phyloP scores from a whole-genome alignment of 2,888 invertebrate species.

The Abscondita cerata region DNA sequence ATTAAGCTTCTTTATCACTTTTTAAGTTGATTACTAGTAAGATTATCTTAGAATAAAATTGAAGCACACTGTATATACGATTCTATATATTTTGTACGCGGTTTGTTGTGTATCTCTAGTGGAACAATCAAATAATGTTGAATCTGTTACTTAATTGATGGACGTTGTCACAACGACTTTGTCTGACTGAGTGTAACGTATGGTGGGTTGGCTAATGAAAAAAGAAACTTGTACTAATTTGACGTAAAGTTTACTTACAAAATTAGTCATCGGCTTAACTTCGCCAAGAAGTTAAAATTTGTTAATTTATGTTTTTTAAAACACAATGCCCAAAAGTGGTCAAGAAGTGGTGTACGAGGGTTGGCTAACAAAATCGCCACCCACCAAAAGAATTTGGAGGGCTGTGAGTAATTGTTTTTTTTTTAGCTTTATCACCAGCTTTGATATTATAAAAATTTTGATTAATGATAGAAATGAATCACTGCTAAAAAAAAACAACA shows the following conservation, averaged over 20 bases:
- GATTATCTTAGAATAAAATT: too few species aligned
- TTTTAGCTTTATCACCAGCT: constrained; percentile 19
- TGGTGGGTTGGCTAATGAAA: constrained; percentile 29
- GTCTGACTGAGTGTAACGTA: constrained; percentile 18
- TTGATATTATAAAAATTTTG: constrained; percentile 27
- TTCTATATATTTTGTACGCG: too few species aligned
- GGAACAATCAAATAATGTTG: too few species aligned
- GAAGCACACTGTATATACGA: too few species aligned
- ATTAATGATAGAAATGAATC: constrained; percentile 21
- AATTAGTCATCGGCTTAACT: constrained; percentile 26
- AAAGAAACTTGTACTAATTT: constrained; percentile 20
- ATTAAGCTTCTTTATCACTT: too few species aligned
- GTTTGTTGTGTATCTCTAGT: too few species aligned
- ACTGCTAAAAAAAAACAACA: constrained; percentile 1
- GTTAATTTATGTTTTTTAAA: constrained; percentile 17
- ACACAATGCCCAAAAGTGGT: constrained; percentile 59
- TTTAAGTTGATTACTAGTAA: too few species aligned
- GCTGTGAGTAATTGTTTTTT: constrained; percentile 73
- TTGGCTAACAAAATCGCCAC: constrained; percentile 96
- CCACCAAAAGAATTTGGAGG: constrained; percentile 89
- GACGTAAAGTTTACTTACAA: constrained; percentile 23
- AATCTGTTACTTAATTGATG: too few species aligned
- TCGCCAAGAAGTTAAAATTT: neutral
- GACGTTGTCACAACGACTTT: too few species aligned
- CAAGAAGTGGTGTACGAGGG: constrained; percentile 86